phyloP scores from a whole-genome alignment of 2,888 invertebrate species.

The Zaprionus bogoriensis region DNA sequence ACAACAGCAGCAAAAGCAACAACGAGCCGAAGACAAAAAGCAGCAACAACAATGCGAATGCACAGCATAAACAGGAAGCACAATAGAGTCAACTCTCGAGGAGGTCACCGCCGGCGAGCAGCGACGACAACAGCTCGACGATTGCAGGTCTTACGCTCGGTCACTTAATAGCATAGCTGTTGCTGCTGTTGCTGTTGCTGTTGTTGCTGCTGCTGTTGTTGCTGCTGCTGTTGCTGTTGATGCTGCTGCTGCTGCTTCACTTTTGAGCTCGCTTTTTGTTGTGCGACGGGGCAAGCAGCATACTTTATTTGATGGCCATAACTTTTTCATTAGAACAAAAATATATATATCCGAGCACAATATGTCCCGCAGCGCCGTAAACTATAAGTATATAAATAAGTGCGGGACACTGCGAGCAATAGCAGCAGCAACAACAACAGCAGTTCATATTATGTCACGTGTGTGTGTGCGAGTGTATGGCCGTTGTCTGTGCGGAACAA shows the following conservation, averaged over 20 bases:
- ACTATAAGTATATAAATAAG: constrained; percentile 76
- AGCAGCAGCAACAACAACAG: constrained; percentile 25
- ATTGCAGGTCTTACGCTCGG: constrained; percentile 75
- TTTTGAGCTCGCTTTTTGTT: constrained; percentile 57
- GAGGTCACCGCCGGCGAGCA: constrained; percentile 56
- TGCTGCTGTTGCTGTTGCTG: constrained; percentile 33
- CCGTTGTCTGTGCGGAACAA: constrained; percentile 21
- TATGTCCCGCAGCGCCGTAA: constrained; percentile 78
- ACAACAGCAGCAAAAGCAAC: constrained; percentile 25
- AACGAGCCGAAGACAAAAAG: constrained; percentile 43
- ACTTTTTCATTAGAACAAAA: constrained; percentile 78
- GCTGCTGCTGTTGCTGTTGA: neutral
- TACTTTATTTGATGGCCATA: constrained; percentile 78
- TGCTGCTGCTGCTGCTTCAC: constrained; percentile 56
- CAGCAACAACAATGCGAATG: constrained; percentile 43
- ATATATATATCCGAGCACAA: constrained; percentile 65
- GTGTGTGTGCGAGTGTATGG: constrained; percentile 18
- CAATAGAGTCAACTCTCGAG: constrained; percentile 74
- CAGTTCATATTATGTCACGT: constrained; percentile 63
- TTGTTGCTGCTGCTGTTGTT: neutral
- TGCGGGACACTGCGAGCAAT: constrained; percentile 43
- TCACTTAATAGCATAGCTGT: constrained; percentile 66
- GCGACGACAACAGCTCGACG: constrained; percentile 32
- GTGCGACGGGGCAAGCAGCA: constrained; percentile 66
- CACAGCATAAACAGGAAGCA: constrained; percentile 73